phyloP scores from a whole-genome alignment of 2,888 invertebrate species.

The Chloromyia formosa region DNA sequence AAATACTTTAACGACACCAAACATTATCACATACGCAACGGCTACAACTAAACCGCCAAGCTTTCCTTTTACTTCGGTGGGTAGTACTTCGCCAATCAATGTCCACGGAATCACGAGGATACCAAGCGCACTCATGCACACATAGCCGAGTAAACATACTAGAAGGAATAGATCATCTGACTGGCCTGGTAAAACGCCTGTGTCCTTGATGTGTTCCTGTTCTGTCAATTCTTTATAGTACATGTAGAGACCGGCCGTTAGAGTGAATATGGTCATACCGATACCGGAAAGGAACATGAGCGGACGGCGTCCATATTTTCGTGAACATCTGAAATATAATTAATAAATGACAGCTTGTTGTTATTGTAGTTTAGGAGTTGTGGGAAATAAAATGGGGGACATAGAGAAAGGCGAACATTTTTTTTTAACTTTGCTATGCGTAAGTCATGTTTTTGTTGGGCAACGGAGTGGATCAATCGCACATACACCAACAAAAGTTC shows the following conservation, averaged over 20 bases:
- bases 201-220: slow-evolving; percentile 37
- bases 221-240: slow-evolving; percentile 42
- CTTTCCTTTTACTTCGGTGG: slow-evolving; percentile 62
- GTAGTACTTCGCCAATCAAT: slow-evolving; percentile 61
- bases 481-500: no score
- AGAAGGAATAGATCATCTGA: slow-evolving; percentile 61
- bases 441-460: no score
- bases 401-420: no score
- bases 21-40: slow-evolving; percentile 68
- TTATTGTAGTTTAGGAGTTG: no score
- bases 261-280: slow-evolving; percentile 66
- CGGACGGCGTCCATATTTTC: slow-evolving; percentile 65
- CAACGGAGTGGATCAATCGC: no score
- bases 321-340: slow-evolving; percentile 58
- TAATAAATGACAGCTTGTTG: no score
- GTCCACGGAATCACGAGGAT: slow-evolving; percentile 70
- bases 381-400: no score
- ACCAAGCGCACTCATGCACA: slow-evolving; percentile 67
- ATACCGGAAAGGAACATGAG: slow-evolving; percentile 66
- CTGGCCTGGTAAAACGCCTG: slow-evolving; percentile 23
- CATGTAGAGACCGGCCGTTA: slow-evolving; percentile 50
- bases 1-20: slow-evolving; percentile 66
- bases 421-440: no score
- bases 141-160: slow-evolving; percentile 65
- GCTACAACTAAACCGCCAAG: slow-evolving; percentile 67